These are phyloP conservation scores for Machimus rusticus DNA, from an alignment of 2,888 invertebrate genomes.

Conservation along the genomic window DNA sequence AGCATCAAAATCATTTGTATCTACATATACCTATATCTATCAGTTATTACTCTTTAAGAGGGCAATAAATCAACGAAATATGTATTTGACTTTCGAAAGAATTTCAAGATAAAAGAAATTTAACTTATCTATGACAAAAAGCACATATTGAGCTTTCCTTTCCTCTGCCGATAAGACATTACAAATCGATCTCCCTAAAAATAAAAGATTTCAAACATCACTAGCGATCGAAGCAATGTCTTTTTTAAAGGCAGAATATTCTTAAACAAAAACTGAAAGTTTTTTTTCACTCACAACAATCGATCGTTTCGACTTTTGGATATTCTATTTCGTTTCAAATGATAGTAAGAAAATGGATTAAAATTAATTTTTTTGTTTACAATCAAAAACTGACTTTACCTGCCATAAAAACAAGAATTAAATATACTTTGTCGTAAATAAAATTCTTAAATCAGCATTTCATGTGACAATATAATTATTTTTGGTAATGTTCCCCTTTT, in stretches of 20 bases:
- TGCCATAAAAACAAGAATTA: background rate
- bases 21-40: no score
- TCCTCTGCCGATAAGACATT: background rate
- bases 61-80: background rate
- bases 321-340: no score
- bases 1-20: no score
- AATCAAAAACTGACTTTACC: no score
- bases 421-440: background rate
- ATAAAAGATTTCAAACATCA: background rate
- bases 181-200: no score
- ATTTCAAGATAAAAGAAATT: background rate
- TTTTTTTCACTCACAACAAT: no score
- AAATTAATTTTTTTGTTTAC: no score
- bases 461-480: background rate
- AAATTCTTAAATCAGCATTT: background rate
- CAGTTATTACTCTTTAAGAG: background rate
- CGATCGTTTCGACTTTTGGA: no score
- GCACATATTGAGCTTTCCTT: background rate
- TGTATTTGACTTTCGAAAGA: background rate
- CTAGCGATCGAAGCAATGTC: background rate
- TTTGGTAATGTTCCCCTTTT: background rate
- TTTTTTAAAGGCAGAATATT: no score
- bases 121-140: background rate
- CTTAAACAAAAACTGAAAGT: no score
- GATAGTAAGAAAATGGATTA: no score